A percentile compares a stretch with the other conserved stretches of the same genome.
These are phyloP conservation scores for Sylvia borin DNA, from an alignment of 2,797 vertebrate genomes.

Conservation along the genomic window DNA sequence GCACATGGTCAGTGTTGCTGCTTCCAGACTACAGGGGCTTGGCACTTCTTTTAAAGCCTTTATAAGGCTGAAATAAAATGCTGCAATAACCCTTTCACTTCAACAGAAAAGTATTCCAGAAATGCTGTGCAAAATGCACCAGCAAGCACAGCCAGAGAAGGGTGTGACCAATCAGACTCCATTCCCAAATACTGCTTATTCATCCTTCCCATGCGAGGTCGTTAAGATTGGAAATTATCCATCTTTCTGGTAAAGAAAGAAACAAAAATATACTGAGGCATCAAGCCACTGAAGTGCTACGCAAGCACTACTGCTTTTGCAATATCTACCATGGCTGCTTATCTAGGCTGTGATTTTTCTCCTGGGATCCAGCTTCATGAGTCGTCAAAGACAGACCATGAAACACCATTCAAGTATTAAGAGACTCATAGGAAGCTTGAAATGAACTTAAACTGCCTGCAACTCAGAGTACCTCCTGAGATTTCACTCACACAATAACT, in stretches of 20 bases:
- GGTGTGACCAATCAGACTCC: conserved; percentile 4
- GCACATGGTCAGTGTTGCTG: neutral
- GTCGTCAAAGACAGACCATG: neutral
- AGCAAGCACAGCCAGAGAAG: neutral
- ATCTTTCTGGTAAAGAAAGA: neutral
- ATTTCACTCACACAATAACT: conserved; percentile 13
- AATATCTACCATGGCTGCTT: neutral
- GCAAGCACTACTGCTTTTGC: conserved; percentile 31
- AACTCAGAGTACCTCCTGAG: neutral
- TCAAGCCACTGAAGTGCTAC: neutral
- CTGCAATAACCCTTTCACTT: conserved; percentile 12
- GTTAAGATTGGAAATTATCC: neutral
- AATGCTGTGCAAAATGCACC: neutral
- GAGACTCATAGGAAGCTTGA: conserved; percentile 22
- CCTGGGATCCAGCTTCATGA: conserved; percentile 22
- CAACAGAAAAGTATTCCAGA: conserved; percentile 12
- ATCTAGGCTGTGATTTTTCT: conserved; percentile 25
- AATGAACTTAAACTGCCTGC: conserved; percentile 20
- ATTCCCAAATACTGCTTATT: conserved; percentile 45
- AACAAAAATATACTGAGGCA: conserved; percentile 11
- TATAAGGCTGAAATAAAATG: neutral
- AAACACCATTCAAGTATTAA: conserved; percentile 29
- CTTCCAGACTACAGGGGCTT: neutral
- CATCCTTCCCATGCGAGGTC: neutral
- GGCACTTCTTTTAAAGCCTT: conserved; percentile 30